phyloP scores from a whole-genome alignment of 2,888 invertebrate genomes.

The Pollenia angustigena region DNA sequence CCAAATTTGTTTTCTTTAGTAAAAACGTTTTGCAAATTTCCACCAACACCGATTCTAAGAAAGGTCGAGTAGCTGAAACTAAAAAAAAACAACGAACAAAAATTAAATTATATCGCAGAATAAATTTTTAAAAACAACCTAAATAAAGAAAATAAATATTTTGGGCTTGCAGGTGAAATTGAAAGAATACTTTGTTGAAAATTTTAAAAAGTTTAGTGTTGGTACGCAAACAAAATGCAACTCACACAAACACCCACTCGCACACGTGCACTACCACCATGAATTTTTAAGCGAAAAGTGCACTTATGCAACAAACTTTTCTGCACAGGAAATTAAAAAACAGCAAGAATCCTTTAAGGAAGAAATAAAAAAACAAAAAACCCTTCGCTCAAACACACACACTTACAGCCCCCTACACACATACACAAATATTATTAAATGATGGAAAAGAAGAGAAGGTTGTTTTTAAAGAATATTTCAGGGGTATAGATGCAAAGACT shows the following conservation, averaged over 20 bases:
- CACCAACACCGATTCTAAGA: too few relatives aligned
- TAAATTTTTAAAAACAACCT: conserved; percentile 2
- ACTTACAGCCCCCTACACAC: neutral
- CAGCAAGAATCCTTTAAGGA: conserved; percentile 59
- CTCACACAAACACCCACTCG: neutral
- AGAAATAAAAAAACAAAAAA: conserved; percentile 34
- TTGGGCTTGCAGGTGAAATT: conserved; percentile 8
- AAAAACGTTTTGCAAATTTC: too few relatives aligned
- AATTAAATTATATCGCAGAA: too few relatives aligned
- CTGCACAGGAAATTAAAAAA: conserved; percentile 77
- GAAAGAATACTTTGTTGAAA: conserved; percentile 57
- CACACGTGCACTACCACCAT: conserved; percentile 14
- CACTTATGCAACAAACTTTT: conserved; percentile 76
- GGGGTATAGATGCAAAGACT: too few relatives aligned
- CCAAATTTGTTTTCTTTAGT: too few relatives aligned
- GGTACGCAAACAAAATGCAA: conserved; percentile 30
- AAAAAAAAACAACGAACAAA: too few relatives aligned
- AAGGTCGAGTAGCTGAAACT: too few relatives aligned
- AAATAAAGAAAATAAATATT: neutral
- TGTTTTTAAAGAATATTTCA: neutral
- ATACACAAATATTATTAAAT: conserved; percentile 40
- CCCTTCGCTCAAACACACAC: conserved; percentile 29
- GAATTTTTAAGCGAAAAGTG: conserved; percentile 72
- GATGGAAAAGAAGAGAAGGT: conserved; percentile 25
- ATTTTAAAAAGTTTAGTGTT: conserved; percentile 58